Evolutionary conservation across 1,140 invertebrate genomes (phyloP), one percentile per base, ranked within the genome.

Genomic region (Ceratina australensis): DNA sequence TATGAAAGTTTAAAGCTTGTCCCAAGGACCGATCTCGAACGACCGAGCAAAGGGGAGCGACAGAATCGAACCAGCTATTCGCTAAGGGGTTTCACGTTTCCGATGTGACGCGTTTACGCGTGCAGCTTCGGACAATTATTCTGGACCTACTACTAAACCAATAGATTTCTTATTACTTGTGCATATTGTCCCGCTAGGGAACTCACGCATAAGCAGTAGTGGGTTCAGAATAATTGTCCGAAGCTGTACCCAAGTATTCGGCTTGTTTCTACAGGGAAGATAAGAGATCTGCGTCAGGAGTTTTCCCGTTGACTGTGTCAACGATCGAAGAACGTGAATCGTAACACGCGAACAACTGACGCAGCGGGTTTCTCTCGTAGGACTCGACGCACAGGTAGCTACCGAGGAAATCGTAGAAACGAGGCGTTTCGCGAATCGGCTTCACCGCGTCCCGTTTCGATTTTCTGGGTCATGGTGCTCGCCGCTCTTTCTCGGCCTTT

Each of bases 401-500:
- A 64, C 20, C 42, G 61, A 65, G 28, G 83, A 86, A 86, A 81
- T 78, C 81, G 61, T 83, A 86, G 26, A 52, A 86, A 69, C 66
- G 81, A 50, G 65, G 13, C 65, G 65, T 50, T 50, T 50, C 59
- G 63, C 71, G 71, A 71, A 79, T 81, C 79, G 65, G 64, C 75
- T 60, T 72, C 66, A 42, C 50, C 33, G 28, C 54, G 83, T 68
- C 33, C 72, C 60, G 76, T 49, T 81, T 75, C 16, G 54, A 76
- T 67, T 83, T 83, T 86, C 79, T 86, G 73, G 84, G 85, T 86
- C 85, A 86, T 64, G 79, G 76, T 59, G 69, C 76, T 64, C 66
- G 50, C 65, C 16, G 42, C 49, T 73, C 56, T 64, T 67, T 61
- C 60, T 59, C 63, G 50, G 75, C 84, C 84, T 85, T 83, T 85